Base-by-base conservation (phyloP, 1,140 invertebrate species). In the Leptopilina clavipes region DNA sequence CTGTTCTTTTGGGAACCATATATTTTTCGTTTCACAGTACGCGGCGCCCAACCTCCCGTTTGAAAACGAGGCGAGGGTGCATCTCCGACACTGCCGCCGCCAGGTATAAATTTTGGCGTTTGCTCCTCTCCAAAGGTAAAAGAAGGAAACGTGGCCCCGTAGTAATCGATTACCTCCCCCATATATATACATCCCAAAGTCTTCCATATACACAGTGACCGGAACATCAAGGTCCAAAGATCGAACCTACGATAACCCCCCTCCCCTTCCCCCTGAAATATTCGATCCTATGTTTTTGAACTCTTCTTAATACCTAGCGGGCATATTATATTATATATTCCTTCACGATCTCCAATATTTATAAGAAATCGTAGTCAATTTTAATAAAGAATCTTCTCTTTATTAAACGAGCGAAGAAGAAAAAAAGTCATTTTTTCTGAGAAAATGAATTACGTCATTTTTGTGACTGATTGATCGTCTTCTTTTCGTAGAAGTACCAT, bases 91-190 rank as follows among this genome's bases (percentile, higher is more conserved):
- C 84, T 86, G 82, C 84, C 85, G 82, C 84, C 85, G 85, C 82
- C 88, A 89, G 89, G 87, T 90, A 90, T 90, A 90, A 90, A 90
- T 90, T 89, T 89, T 85, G 83, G 85, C 85, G 81, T 88, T 79
- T 83, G 80, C 73, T 81, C 82, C 82, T 79, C 79, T 80, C 77
- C 78, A 76, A 74, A 75, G 72, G 19, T 72, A 40, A 72, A 78
- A 81, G 80, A 83, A 78, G 76, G 77, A 85, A 88, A 88, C 85
- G n/a, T n/a, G 85, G 86, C 87, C 82, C 83, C 87, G 86, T 86
- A 86, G 86, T 88, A 89, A 89, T 87, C 87, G 87, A 89, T 89
- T 89, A 86, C 86, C 83, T 87, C 84, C 76, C 78, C 84, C 85
- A 83, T 87, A 86, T 31, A n/a, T n/a, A 31, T 31, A 31, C 37